A percentile compares a stretch with the other conserved stretches of the same genome.
Conservation (phyloP, 64 coral and sea anemone species). For the Dendronephthya gigantea region DNA sequence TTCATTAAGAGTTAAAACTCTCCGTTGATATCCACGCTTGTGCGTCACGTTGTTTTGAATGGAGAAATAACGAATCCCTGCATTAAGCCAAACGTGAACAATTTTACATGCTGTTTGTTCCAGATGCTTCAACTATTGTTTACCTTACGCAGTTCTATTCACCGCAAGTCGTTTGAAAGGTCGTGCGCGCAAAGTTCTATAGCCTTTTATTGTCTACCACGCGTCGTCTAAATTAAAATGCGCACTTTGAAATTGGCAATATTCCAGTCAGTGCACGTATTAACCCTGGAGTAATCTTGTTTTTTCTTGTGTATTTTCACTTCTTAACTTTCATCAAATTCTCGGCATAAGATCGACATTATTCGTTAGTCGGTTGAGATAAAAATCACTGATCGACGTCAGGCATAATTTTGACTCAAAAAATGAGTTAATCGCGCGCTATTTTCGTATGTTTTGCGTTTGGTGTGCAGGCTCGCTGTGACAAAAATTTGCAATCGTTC, state of each 20-base stretch:
- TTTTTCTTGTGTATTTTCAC: too few relatives aligned
- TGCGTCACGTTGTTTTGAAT: neutral
- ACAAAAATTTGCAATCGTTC: neutral
- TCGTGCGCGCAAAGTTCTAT: neutral
- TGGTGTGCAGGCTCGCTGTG: neutral
- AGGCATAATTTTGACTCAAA: neutral
- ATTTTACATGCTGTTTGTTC: neutral
- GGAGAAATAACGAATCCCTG: neutral
- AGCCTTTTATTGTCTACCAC: neutral
- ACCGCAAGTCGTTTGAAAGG: neutral
- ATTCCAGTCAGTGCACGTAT: neutral
- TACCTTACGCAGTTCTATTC: neutral
- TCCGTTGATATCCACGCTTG: neutral
- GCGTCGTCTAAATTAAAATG: neutral
- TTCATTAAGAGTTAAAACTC: neutral
- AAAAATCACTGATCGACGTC: neutral
- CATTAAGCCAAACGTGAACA: neutral
- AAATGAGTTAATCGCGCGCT: neutral
- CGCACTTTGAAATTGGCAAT: neutral
- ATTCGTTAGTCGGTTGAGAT: too few relatives aligned
- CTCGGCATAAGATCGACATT: too few relatives aligned
- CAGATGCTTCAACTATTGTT: neutral
- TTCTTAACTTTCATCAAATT: too few relatives aligned
- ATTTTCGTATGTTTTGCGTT: neutral
- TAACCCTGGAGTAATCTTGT: too few relatives aligned